Evolutionary conservation across 2,113 vertebrate genomes (phyloP).

Genomic region (Menidia beryllina): DNA sequence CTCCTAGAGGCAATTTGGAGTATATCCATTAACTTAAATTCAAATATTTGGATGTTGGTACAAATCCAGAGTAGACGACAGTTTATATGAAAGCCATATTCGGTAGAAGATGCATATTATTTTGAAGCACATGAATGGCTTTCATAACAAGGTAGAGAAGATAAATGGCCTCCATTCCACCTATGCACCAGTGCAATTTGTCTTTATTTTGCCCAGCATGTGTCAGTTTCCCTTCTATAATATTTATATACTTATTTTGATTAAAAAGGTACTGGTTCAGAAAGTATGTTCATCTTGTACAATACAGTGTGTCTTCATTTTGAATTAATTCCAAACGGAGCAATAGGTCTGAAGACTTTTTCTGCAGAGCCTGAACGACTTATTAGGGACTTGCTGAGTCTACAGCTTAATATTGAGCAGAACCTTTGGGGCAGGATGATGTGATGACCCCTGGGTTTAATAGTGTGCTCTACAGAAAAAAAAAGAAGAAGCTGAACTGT

Average conservation of each 20-base stretch:
- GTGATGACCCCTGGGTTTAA: conserved; percentile 21
- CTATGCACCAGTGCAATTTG: conserved; percentile 37
- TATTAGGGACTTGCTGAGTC: conserved; percentile 25
- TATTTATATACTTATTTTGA: conserved; percentile 17
- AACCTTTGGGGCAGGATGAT: conserved; percentile 12
- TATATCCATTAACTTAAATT: no score
- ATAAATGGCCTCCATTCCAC: conserved; percentile 42
- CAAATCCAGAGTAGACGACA: not conserved
- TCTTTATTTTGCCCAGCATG: conserved; percentile 38
- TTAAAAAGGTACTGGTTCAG: not conserved
- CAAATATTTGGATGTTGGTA: not conserved
- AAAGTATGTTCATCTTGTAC: not conserved
- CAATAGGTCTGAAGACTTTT: conserved; percentile 4
- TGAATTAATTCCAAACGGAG: conserved; percentile 1
- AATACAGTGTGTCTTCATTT: conserved; percentile 9
- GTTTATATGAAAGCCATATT: not conserved
- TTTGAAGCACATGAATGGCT: conserved; percentile 22
- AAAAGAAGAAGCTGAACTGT: conserved; percentile 42
- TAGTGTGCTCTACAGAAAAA: conserved; percentile 28
- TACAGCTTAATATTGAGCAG: conserved; percentile 19
- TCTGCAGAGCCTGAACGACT: conserved; percentile 9
- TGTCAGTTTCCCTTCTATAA: conserved; percentile 31
- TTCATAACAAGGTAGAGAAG: conserved; percentile 28
- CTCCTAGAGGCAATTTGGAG: no score
- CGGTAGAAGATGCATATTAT: conserved; percentile 14